Percentiles rank a stretch among this genome's conserved stretches.
phyloP scores from a whole-genome alignment of 2,797 vertebrate species.

The Argya squamiceps region DNA sequence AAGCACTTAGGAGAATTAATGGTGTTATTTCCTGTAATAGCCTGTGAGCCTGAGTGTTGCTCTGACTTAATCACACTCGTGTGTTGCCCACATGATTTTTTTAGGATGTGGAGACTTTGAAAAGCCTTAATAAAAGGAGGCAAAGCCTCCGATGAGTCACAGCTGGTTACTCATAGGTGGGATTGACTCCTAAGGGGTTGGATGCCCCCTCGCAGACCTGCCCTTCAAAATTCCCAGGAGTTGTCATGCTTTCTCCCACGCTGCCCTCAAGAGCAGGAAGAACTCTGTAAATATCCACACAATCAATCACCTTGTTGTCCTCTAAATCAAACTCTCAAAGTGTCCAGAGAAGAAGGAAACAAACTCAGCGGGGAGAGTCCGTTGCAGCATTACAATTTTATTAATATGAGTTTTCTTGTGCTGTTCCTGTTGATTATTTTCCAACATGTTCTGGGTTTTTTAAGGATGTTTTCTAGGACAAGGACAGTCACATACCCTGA shows the following conservation, averaged over 20 bases:
- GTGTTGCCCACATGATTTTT: neutral
- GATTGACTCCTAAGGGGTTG: neutral
- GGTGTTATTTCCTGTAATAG: neutral
- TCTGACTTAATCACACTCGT: neutral
- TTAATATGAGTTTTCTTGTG: neutral
- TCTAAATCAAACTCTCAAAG: neutral
- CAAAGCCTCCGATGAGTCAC: constrained; percentile 35
- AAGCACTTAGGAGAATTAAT: constrained; percentile 10
- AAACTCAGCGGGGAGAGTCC: neutral
- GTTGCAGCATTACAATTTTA: neutral
- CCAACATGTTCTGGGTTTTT: neutral
- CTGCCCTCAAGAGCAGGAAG: neutral
- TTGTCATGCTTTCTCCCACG: neutral
- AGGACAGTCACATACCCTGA: neutral
- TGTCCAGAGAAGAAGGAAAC: neutral
- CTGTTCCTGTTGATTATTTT: neutral
- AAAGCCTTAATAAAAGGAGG: constrained; percentile 23
- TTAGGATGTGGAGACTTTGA: neutral
- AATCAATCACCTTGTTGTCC: neutral
- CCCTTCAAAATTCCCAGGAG: neutral
- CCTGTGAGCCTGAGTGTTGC: neutral
- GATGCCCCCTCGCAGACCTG: neutral
- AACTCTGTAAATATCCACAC: neutral
- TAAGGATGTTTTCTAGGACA: neutral
- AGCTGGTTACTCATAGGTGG: constrained; percentile 23